phyloP scores from a whole-genome alignment of 1,140 invertebrate genomes.

The Holcopasites calliopsidis region DNA sequence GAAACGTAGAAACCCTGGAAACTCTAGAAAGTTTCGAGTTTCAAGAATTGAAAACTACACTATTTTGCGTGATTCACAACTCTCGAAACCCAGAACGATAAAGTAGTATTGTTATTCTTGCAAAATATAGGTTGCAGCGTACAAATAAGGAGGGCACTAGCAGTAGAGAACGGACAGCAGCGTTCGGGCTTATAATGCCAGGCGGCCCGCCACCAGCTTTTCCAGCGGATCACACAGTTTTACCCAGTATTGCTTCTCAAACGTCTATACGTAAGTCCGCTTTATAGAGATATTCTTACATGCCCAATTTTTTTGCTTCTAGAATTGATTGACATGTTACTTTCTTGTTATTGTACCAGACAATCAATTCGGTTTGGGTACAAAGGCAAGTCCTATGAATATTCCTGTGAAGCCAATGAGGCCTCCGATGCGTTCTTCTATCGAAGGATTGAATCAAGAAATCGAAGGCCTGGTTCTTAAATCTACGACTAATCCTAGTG shows the following conservation, averaged over 20 bases:
- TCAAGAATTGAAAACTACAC: too few species aligned
- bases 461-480: slow-evolving; percentile 87
- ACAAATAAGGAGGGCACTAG: slow-evolving; percentile 78
- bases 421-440: slow-evolving; percentile 88
- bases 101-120: background rate
- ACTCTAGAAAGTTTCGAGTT: too few species aligned
- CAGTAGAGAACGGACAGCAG: slow-evolving; percentile 78
- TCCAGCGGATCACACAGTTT: slow-evolving; percentile 76
- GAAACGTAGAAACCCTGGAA: too few species aligned
- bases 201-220: slow-evolving; percentile 76
- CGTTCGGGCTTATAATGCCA: slow-evolving; percentile 78
- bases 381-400: slow-evolving; percentile 82
- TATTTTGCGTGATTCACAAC: too few species aligned
- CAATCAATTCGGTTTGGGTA: slow-evolving; percentile 77
- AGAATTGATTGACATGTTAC: slow-evolving; percentile 11
- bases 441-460: slow-evolving; percentile 92
- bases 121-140: slow-evolving; percentile 76
- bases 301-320: background rate
- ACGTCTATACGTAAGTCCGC: slow-evolving; percentile 73
- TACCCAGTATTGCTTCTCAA: slow-evolving; percentile 78
- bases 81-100: too few species aligned
- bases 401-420: slow-evolving; percentile 82
- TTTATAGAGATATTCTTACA: background rate
- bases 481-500: slow-evolving; percentile 72
- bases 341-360: slow-evolving; percentile 59